Evolutionary conservation across 1,140 invertebrate species (phyloP), one percentile per base, ranked within the genome.

Genomic region (Macrosteles quadrilineatus): DNA sequence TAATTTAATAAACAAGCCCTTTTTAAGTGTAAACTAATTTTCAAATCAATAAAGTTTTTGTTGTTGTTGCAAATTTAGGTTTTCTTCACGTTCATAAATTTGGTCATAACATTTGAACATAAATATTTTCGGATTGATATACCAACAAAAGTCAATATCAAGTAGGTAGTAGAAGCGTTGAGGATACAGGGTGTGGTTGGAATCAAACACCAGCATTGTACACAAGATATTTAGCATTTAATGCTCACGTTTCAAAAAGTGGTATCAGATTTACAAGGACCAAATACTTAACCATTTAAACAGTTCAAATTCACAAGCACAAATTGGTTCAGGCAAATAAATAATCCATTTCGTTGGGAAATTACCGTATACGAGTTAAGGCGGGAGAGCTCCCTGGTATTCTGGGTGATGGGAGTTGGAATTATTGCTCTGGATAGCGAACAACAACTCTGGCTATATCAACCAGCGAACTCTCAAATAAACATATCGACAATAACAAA

Each of bases 221-320:
- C 72, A 73, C 69, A 73, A 73, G 59, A 65, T 70, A 71, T 73
- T 66, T 67, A 73, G 72, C 72, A 73, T 73, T 73, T 73, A 73
- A 73, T 73, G 72, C 72, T 73, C 63, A 67, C 72, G 31, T 67
- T 70, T 71, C 64, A 71, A 71, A 73, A 70, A 32, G 68, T 67
- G 40, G 62, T 65, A 47, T 70, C 55, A 63, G 30, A 70, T 70
- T 50, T 70, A 70, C 62, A 70, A 69, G 67, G 67, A 69, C 57
- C 40, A 69, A 59, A 62, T 69, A 36, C 67, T 69, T 69, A 62
- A 66, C 64, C 32, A 66, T 66, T 47, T 47, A 53, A 67, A 67
- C 40, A 47, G 32, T 50, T 50, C 32, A 69, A 72, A 69, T 29
- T 64, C 59, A 64, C 59, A 64, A 64, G 59, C 59, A 64, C 59